phyloP scores from a whole-genome alignment of 2,888 invertebrate species.

The Slavum lentiscoides region DNA sequence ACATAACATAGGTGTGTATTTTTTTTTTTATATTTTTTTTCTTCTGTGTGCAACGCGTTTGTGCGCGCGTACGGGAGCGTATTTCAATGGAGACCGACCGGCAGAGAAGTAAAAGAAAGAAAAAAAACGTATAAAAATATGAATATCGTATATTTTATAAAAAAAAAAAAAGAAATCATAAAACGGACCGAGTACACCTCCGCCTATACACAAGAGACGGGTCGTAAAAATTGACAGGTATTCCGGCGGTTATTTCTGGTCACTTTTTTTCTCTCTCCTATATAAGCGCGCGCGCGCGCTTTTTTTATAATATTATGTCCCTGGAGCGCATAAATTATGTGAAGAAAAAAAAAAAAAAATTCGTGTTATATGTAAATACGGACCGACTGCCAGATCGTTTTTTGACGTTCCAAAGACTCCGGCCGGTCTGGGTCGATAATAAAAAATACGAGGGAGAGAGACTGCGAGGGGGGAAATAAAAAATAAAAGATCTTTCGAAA shows the following conservation, averaged over 20 bases:
- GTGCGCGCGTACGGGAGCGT: constrained; percentile 37
- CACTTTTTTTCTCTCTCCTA: constrained; percentile 25
- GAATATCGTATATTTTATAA: constrained; percentile 37
- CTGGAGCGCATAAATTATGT: constrained; percentile 49
- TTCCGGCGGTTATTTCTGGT: constrained; percentile 52
- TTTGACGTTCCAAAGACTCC: constrained; percentile 49
- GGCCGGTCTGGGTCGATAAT: constrained; percentile 48
- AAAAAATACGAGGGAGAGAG: background rate
- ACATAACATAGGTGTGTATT: background rate
- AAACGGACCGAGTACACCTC: constrained; percentile 38
- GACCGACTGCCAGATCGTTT: constrained; percentile 30
- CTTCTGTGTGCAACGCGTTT: background rate
- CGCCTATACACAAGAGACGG: constrained; percentile 29
- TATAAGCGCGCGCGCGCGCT: background rate
- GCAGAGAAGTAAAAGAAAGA: constrained; percentile 26
- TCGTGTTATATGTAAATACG: constrained; percentile 51
- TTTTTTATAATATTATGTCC: constrained; percentile 6
- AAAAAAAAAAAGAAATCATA: constrained; percentile 44
- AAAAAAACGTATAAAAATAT: constrained; percentile 27
- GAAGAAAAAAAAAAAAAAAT: constrained; percentile 19
- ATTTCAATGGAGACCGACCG: constrained; percentile 45
- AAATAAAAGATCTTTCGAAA: constrained; percentile 10
- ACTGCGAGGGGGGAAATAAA: too few relatives aligned
- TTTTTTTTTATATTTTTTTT: background rate
- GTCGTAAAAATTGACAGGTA: constrained; percentile 54